Evolutionary conservation across 2,113 vertebrate species (phyloP).

Genomic region (Bubo scandiacus): DNA sequence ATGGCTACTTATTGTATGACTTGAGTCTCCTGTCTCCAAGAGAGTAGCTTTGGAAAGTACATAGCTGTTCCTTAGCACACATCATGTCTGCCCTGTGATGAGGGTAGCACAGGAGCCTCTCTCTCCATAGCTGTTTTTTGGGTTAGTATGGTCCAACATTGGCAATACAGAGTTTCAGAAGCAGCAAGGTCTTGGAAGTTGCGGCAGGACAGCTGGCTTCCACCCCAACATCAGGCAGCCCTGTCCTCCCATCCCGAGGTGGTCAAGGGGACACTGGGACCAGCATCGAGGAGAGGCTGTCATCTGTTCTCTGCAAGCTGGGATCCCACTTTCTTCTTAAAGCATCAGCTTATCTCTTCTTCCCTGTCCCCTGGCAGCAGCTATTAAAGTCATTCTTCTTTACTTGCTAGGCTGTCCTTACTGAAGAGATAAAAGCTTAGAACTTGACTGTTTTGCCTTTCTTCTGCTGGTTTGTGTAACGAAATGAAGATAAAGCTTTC

Average conservation of each 20-base stretch:
- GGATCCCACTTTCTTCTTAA: neutral
- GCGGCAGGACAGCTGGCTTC: neutral
- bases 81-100: accelerated
- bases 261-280: neutral
- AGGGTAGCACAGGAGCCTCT: neutral
- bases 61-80: accelerated
- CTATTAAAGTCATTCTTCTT: neutral
- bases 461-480: neutral
- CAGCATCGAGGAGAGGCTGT: neutral
- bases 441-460: neutral
- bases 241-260: accelerated
- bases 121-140: neutral
- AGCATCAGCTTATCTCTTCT: neutral
- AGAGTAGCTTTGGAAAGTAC: neutral
- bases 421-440: neutral
- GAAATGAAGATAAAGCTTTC: neutral
- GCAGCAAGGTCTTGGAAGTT: neutral
- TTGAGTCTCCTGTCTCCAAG: neutral
- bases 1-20: accelerated
- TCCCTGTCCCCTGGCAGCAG: neutral
- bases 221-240: neutral
- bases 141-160: neutral
- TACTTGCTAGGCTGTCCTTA: neutral
- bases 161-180: neutral
- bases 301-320: neutral